These are phyloP conservation scores for Epinephelus lanceolatus DNA, from an alignment of 2,113 vertebrate species.

Conservation along the genomic window DNA sequence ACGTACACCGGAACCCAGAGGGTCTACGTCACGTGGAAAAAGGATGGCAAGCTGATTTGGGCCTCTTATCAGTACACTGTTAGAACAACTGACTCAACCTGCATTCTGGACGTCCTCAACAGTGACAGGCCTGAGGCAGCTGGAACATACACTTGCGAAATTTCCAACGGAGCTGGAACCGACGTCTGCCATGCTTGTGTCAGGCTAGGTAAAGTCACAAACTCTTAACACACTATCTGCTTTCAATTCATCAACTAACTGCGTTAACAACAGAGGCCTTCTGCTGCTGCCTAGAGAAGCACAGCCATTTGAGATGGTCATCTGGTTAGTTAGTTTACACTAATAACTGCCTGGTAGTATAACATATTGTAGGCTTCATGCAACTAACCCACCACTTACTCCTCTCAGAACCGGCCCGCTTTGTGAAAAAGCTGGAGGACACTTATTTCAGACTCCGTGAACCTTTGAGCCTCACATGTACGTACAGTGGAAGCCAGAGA, in stretches of 20 bases:
- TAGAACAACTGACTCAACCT: constrained; percentile 84
- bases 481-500: constrained; percentile 86
- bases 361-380: constrained; percentile 5
- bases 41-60: constrained; percentile 88
- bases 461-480: constrained; percentile 56
- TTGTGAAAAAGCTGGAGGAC: constrained; percentile 75
- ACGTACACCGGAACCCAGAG: constrained; percentile 86
- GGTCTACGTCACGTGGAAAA: constrained; percentile 87
- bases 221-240: constrained; percentile 2
- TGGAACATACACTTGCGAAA: constrained; percentile 90
- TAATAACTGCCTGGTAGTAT: not conserved
- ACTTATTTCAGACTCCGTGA: constrained; percentile 67
- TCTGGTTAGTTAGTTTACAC: not conserved
- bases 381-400: constrained; percentile 40
- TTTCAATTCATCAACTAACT: not conserved
- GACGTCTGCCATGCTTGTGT: constrained; percentile 90
- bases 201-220: constrained; percentile 80
- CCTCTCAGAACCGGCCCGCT: constrained; percentile 54
- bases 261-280: not conserved
- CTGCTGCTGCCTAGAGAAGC: not conserved
- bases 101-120: constrained; percentile 87
- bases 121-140: constrained; percentile 84
- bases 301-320: not conserved
- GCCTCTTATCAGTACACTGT: constrained; percentile 79
- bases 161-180: constrained; percentile 88